Percentiles rank a stretch among this genome's conserved stretches.
phyloP scores from a whole-genome alignment of 1,140 invertebrate species.

The Conopomorpha cramerella region DNA sequence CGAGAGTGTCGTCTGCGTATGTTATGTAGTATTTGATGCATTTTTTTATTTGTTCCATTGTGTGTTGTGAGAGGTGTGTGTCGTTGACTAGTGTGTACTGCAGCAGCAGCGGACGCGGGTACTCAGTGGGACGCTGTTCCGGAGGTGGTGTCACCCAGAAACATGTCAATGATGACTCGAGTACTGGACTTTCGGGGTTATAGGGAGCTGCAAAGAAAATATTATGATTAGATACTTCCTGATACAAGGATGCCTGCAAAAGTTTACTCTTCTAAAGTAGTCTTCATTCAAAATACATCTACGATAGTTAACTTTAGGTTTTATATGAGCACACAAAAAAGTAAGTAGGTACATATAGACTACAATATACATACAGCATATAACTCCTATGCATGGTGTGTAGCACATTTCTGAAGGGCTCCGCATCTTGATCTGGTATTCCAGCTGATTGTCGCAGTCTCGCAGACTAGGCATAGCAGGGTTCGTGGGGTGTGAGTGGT shows the following conservation, averaged over 20 bases:
- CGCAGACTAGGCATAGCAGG: slow-evolving; percentile 85
- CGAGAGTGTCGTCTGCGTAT: slow-evolving; percentile 73
- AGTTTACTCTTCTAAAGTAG: too few relatives aligned
- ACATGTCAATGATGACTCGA: slow-evolving; percentile 81
- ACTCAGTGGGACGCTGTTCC: slow-evolving; percentile 88
- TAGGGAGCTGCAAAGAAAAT: slow-evolving; percentile 76
- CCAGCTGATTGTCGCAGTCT: slow-evolving; percentile 90
- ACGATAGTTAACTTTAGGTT: too few relatives aligned
- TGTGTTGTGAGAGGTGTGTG: slow-evolving; percentile 78
- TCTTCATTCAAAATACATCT: too few relatives aligned
- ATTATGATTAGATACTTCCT: slow-evolving; percentile 4
- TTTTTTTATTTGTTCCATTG: slow-evolving; percentile 84
- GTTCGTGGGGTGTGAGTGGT: slow-evolving; percentile 93
- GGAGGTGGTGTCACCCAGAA: slow-evolving; percentile 95
- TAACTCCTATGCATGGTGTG: slow-evolving; percentile 90
- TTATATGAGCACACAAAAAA: too few relatives aligned
- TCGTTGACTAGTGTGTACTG: slow-evolving; percentile 85
- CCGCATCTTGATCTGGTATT: slow-evolving; percentile 94
- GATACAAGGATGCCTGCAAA: too few relatives aligned
- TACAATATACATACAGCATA: slow-evolving; percentile 79
- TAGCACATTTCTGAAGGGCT: slow-evolving; percentile 87
- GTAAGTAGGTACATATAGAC: too few relatives aligned
- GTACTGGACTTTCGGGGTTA: slow-evolving; percentile 74
- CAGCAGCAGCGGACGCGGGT: slow-evolving; percentile 88
- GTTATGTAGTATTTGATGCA: slow-evolving; percentile 80